Conservation (phyloP, 2,113 vertebrate genomes). For the Pavo muticus region DNA sequence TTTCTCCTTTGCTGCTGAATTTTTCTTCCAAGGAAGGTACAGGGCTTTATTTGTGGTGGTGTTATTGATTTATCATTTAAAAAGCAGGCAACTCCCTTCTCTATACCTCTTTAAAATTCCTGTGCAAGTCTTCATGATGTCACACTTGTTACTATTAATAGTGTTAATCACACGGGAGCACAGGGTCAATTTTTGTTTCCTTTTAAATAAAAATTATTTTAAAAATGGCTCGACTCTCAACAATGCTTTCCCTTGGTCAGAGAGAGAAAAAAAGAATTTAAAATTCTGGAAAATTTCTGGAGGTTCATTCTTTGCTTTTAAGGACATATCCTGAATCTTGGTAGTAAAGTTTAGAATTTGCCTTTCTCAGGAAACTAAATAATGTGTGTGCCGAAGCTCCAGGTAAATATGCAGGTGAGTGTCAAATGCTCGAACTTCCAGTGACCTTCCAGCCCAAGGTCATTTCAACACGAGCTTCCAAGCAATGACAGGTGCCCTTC, state of each 20-base stretch:
- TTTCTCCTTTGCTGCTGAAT: not conserved
- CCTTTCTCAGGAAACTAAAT: not conserved
- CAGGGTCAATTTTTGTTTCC: not conserved
- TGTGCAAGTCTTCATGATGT: not conserved
- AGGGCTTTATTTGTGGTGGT: not conserved
- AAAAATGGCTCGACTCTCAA: not conserved
- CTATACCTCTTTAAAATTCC: not conserved
- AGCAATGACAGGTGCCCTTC: not conserved
- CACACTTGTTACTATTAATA: not conserved
- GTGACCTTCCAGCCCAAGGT: not conserved
- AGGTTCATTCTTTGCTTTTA: not conserved
- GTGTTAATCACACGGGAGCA: not conserved
- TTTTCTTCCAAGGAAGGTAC: not conserved
- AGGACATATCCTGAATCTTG: not conserved
- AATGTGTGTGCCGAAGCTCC: not conserved
- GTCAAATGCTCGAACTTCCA: not conserved
- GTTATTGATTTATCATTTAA: not conserved
- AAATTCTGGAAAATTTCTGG: not conserved
- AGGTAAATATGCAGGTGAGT: not conserved
- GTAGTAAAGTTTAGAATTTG: not conserved
- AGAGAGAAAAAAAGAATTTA: not conserved
- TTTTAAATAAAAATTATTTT: constrained; percentile 4
- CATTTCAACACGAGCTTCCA: not conserved
- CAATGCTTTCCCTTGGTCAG: not conserved
- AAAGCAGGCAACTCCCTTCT: not conserved